Percentiles rank a stretch among this genome's conserved stretches.
These are phyloP conservation scores for Dasyurus viverrinus DNA, from an alignment of 2,113 vertebrate genomes.

Conservation along the genomic window DNA sequence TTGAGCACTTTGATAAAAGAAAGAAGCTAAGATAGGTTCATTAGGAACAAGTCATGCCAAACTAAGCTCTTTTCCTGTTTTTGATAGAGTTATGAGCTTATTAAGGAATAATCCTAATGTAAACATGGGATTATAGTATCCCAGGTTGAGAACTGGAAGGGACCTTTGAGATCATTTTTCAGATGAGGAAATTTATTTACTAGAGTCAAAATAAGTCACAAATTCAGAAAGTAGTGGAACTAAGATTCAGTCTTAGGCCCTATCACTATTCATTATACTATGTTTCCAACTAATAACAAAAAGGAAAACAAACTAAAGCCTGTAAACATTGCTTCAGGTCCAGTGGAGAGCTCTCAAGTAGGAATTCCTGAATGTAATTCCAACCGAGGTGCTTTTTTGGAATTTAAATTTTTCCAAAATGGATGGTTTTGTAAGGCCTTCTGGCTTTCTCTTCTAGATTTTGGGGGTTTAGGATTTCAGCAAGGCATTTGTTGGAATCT, in stretches of 20 bases:
- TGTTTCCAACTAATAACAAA: background rate
- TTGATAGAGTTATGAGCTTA: constrained; percentile 1
- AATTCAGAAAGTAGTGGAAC: background rate
- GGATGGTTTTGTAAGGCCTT: background rate
- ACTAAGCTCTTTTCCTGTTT: constrained; percentile 24
- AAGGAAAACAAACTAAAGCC: background rate
- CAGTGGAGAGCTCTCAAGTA: too few relatives aligned
- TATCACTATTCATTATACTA: background rate
- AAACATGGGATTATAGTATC: background rate
- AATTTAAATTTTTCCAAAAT: background rate
- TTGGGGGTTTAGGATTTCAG: background rate
- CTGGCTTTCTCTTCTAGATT: background rate
- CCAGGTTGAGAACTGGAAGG: background rate
- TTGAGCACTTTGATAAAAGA: constrained; percentile 29
- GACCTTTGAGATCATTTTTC: background rate
- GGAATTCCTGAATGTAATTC: background rate
- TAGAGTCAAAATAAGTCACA: background rate
- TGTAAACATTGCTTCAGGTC: background rate
- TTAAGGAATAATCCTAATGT: background rate
- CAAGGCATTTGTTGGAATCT: too few relatives aligned
- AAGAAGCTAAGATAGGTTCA: constrained; percentile 5
- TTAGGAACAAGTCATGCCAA: constrained; percentile 2
- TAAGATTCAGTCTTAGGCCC: background rate
- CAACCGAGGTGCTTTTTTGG: background rate
- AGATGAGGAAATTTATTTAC: background rate